A percentile compares a stretch with the other conserved stretches of the same genome.
Evolutionary conservation across 2,113 vertebrate species (phyloP).

Genomic region (Axis porcinus): DNA sequence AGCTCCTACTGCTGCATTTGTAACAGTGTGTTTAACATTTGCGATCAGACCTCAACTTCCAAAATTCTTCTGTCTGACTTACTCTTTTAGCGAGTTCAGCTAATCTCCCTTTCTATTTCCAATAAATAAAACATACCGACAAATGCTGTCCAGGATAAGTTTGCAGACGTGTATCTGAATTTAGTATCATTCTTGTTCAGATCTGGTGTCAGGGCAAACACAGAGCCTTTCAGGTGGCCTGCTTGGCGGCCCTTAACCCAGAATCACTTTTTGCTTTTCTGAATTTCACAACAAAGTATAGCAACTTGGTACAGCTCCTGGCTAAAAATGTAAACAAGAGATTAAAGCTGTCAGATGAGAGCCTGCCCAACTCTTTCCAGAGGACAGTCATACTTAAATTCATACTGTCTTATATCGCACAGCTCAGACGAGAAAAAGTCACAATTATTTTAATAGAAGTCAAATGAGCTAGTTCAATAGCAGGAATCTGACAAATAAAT

Average conservation of each 20-base stretch:
- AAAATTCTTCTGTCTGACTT: slow-evolving; percentile 5
- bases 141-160: slow-evolving; percentile 19
- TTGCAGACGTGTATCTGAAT: background rate
- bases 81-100: slow-evolving; percentile 7
- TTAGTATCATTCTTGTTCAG: slow-evolving; percentile 31
- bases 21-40: background rate
- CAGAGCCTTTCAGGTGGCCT: slow-evolving; percentile 17
- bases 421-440: slow-evolving; percentile 1
- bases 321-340: slow-evolving; percentile 16
- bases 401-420: background rate
- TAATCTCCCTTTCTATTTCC: background rate
- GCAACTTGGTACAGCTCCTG: slow-evolving; percentile 6
- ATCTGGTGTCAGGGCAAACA: background rate
- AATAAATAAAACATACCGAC: slow-evolving; percentile 26
- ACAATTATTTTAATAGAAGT: background rate
- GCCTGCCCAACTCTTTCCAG: background rate
- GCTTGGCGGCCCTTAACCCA: background rate
- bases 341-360: slow-evolving; percentile 42
- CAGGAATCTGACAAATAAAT: background rate
- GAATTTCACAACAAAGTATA: background rate
- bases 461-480: slow-evolving; percentile 3
- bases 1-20: background rate
- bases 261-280: slow-evolving; percentile 43
- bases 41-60: background rate
- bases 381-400: slow-evolving; percentile 5